These are phyloP conservation scores for Acrossocheilus wenchowensis DNA, from an alignment of 2,797 vertebrate species.

Conservation along the genomic window DNA sequence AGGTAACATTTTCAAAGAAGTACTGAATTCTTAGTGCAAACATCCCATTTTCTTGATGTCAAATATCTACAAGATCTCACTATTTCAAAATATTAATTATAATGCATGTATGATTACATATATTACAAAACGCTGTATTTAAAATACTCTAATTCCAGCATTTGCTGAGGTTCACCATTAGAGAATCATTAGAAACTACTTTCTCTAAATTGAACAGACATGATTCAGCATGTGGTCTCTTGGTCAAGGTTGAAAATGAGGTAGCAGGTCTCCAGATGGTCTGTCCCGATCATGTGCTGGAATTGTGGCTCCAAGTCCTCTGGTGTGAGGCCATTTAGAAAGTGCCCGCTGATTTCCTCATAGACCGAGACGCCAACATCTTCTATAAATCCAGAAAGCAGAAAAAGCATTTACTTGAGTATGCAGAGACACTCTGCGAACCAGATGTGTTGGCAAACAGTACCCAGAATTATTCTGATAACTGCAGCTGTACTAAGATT, in stretches of 20 bases:
- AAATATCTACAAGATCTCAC: not conserved
- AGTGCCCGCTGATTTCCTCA: conserved; percentile 67
- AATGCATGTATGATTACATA: not conserved
- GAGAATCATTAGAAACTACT: not conserved
- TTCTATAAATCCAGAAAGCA: conserved; percentile 62
- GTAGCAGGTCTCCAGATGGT: conserved; percentile 70
- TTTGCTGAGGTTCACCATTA: not conserved
- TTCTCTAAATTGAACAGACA: not conserved
- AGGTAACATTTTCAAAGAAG: not conserved
- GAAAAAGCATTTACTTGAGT: not conserved
- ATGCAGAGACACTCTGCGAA: not conserved
- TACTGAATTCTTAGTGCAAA: not conserved
- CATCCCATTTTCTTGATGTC: not conserved
- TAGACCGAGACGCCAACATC: conserved; percentile 68
- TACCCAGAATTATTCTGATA: too few species aligned
- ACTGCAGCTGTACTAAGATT: not conserved
- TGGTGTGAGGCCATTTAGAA: conserved; percentile 68
- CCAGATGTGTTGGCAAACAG: not conserved
- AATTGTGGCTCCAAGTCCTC: conserved; percentile 68
- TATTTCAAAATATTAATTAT: not conserved
- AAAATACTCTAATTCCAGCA: not conserved
- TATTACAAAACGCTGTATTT: not conserved
- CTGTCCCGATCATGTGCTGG: conserved; percentile 64
- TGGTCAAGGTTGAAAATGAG: conserved; percentile 68
- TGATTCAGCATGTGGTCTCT: conserved; percentile 60